Evolutionary conservation across 2,113 vertebrate genomes (phyloP).

Genomic region (Myanophis thanlyinensis): DNA sequence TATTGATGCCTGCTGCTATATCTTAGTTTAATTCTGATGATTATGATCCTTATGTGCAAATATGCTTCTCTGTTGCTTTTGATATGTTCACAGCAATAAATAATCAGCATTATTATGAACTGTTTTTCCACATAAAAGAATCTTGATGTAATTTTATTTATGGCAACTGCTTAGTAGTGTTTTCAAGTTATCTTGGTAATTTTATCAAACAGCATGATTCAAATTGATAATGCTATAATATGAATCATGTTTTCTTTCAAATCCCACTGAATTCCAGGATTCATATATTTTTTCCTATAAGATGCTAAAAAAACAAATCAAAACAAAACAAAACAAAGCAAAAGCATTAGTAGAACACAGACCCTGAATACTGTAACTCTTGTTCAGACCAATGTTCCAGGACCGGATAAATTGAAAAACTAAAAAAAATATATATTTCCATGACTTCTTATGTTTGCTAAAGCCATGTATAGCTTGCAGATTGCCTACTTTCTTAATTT

Average conservation of each 20-base stretch:
- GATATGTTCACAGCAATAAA: not conserved
- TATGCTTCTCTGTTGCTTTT: not conserved
- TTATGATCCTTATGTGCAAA: not conserved
- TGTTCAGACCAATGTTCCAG: accelerated
- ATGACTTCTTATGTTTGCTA: constrained; percentile 69
- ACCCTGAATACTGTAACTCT: not conserved
- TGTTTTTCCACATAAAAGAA: not conserved
- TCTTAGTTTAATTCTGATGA: not conserved
- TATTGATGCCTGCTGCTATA: not conserved
- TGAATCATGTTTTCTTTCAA: not conserved
- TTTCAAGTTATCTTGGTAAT: not conserved
- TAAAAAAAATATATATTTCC: too few species aligned
- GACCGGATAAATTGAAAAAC: constrained; percentile 20
- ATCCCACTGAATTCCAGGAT: not conserved
- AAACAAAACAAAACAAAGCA: not conserved
- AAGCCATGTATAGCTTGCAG: constrained; percentile 69
- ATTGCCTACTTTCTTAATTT: constrained; percentile 61
- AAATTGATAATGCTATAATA: not conserved
- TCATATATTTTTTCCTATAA: not conserved
- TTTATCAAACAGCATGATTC: not conserved
- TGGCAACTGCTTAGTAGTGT: not conserved
- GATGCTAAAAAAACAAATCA: not conserved
- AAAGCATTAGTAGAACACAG: not conserved
- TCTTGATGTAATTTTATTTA: not conserved
- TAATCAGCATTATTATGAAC: not conserved